Evolutionary conservation across 2,113 vertebrate genomes (phyloP), one percentile per base, ranked within the genome.

Genomic region (Procavia capensis): DNA sequence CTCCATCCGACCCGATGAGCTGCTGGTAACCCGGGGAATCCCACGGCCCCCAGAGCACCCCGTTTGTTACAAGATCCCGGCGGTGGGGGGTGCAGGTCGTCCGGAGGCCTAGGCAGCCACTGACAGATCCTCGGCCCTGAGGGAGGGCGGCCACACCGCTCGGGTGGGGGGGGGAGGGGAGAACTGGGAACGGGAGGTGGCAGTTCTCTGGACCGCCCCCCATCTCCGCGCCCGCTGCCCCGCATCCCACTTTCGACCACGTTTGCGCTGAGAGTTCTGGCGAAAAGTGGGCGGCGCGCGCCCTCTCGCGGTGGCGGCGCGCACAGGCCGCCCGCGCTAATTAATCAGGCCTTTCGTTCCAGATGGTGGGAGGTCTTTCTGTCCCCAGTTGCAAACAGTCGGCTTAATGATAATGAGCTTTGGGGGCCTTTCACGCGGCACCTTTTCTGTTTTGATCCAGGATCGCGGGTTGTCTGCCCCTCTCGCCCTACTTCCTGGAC

Each of bases 1-100:
- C 98, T 99, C 99, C 90, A 99, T 99, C 97, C 99, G 98, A 90
- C 99, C 99, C 25, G 98, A 99, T 50, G 99, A 99, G 97, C 98
- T 99, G 98, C 99, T 99, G 99, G 99, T 99, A 99, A 89, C 78
- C 54, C 9, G 7, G 24, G 45, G 45, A 75, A 34, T 36, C 72
- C 75, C 78, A 0, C 34, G 1, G 41, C 34, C 81, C 34, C 0
- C 31, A 1, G 47, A n/a, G 5, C 29, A 7, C 45, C 74, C 91
- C 19, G 0, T 7, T 47, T 31, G 41, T 59, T 17, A 7, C 29
- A 7, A 39, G 54, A 45, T 61, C 93, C 85, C 34, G 0, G 68
- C 50, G 27, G 24, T 7, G n/a, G 39, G 43, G 24, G 64, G 45
- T 10, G 72, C 34, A 4, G 54, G 10, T 2, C 29, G 43, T 31